Conservation (phyloP, 2,888 invertebrate species). For the Troides aeacus region DNA sequence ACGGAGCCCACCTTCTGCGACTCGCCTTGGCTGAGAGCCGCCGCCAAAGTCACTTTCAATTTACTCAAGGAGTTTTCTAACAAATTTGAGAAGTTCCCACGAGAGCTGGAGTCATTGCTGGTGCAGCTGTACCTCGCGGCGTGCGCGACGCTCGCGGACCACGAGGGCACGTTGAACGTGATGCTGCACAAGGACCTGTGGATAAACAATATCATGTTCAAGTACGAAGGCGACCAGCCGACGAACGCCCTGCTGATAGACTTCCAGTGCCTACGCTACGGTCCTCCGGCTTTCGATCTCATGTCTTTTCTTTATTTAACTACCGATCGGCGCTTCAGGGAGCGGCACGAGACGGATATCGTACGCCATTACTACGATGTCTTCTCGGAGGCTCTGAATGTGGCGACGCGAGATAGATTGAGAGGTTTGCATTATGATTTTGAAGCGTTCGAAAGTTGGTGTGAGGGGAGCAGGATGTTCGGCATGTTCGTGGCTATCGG, state of each 20-base stretch:
- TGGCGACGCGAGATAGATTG: conserved; percentile 43
- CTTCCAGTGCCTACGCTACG: conserved; percentile 61
- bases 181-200: conserved; percentile 65
- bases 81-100: conserved; percentile 39
- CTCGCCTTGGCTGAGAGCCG: conserved; percentile 52
- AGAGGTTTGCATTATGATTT: conserved; percentile 37
- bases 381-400: conserved; percentile 45
- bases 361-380: conserved; percentile 49
- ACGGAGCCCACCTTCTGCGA: conserved; percentile 51
- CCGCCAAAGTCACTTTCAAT: conserved; percentile 53
- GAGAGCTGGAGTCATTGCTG: conserved; percentile 45
- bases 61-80: conserved; percentile 51
- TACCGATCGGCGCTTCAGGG: conserved; percentile 52
- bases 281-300: conserved; percentile 64
- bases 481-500: conserved; percentile 33
- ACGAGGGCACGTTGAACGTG: conserved; percentile 54
- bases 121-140: conserved; percentile 44
- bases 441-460: conserved; percentile 33
- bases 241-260: conserved; percentile 57
- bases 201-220: conserved; percentile 67
- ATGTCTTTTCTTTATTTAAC: conserved; percentile 54
- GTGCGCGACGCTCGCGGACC: conserved; percentile 48
- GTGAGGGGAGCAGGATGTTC: conserved; percentile 37
- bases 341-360: conserved; percentile 46
- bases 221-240: conserved; percentile 49